Evolutionary conservation across 2,888 invertebrate genomes (phyloP).

Genomic region (Lasioglossum figueresi): DNA sequence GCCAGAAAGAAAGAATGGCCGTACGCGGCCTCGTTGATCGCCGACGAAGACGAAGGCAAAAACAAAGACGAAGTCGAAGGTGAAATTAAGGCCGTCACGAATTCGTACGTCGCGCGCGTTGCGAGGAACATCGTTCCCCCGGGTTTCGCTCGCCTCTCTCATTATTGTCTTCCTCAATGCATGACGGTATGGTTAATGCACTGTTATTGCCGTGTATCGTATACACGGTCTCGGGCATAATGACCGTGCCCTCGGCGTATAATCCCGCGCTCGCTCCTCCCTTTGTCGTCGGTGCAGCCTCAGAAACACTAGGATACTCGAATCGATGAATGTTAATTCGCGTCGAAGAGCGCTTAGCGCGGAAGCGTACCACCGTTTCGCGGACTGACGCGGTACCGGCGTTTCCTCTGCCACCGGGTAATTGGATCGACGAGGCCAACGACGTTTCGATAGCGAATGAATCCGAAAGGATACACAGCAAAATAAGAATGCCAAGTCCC

Average conservation of each 20-base stretch:
- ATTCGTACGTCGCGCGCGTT: conserved; percentile 22
- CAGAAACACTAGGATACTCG: conserved; percentile 37
- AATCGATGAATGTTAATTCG: conserved; percentile 71
- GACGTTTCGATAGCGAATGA: background rate
- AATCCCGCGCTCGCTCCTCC: conserved; percentile 60
- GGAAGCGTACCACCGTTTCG: conserved; percentile 29
- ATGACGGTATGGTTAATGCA: conserved; percentile 68
- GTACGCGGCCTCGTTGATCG: background rate
- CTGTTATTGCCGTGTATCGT: conserved; percentile 71
- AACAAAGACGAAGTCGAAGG: background rate
- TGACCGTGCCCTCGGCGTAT: conserved; percentile 60
- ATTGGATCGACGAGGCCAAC: conserved; percentile 17
- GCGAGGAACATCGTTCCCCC: conserved; percentile 25
- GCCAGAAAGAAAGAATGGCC: conserved; percentile 24
- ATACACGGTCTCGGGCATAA: conserved; percentile 59
- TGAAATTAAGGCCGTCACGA: conserved; percentile 30
- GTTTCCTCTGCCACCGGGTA: conserved; percentile 25
- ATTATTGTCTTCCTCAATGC: conserved; percentile 71
- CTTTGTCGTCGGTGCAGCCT: conserved; percentile 65
- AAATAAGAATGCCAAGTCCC: conserved; percentile 5
- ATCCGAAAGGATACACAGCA: background rate
- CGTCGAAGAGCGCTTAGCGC: conserved; percentile 47
- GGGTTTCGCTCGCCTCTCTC: conserved; percentile 46
- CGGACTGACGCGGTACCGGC: conserved; percentile 14
- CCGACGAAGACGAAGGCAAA: background rate